Percentiles rank a stretch among this genome's conserved stretches.
Conservation (phyloP, 2,888 invertebrate genomes). For the Drosophila affinis region DNA sequence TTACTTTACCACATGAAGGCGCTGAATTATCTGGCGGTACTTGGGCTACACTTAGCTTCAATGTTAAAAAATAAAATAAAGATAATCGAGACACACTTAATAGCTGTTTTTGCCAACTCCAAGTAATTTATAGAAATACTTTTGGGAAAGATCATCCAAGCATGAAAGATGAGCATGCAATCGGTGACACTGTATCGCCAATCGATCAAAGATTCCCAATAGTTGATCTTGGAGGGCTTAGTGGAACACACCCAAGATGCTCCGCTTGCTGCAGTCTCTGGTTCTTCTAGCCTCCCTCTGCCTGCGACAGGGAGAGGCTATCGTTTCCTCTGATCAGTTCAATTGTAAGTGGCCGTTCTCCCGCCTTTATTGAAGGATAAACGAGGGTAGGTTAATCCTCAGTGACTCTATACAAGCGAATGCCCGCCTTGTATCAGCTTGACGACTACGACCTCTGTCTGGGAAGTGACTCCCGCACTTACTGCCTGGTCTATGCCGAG, state of each 20-base stretch:
- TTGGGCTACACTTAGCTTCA: conserved; percentile 32
- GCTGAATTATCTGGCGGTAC: conserved; percentile 45
- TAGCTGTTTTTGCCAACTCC: conserved; percentile 21
- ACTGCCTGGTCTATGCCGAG: conserved; percentile 79
- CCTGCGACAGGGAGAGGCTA: background rate
- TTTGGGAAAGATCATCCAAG: conserved; percentile 49
- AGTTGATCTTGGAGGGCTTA: conserved; percentile 43
- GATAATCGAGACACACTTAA: conserved; percentile 22
- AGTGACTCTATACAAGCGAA: conserved; percentile 72
- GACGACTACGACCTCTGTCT: conserved; percentile 81
- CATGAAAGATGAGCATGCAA: conserved; percentile 53
- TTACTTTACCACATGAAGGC: conserved; percentile 60
- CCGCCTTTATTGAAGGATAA: background rate
- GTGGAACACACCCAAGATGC: conserved; percentile 21
- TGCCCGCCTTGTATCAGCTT: conserved; percentile 75
- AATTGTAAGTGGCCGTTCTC: conserved; percentile 52
- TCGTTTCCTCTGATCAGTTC: conserved; percentile 35
- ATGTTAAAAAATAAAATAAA: conserved; percentile 20
- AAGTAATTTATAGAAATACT: conserved; percentile 45
- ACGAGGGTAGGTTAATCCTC: background rate
- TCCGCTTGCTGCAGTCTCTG: conserved; percentile 2
- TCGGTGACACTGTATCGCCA: conserved; percentile 7
- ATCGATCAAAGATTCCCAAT: conserved; percentile 20
- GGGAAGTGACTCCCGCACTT: conserved; percentile 84
- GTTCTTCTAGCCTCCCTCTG: conserved; percentile 7